Evolutionary conservation across 23 tunicate species (phyloP).

Genomic region (Corella eumyota): DNA sequence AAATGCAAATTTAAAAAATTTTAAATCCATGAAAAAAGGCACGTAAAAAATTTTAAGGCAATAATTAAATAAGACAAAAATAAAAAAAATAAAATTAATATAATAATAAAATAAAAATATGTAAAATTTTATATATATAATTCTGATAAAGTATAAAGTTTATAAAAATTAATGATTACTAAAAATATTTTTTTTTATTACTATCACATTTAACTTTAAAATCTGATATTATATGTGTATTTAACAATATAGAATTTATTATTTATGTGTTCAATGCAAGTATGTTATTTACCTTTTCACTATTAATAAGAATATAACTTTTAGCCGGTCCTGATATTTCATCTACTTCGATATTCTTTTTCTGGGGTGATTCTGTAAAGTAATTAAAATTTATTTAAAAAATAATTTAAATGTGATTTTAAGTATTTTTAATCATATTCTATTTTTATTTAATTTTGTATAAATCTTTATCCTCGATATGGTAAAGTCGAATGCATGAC

Average conservation of each 20-base stretch:
- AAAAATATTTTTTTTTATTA: too few relatives aligned
- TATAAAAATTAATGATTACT: too few relatives aligned
- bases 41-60: neutral
- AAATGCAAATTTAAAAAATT: neutral
- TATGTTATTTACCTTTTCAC: constrained; percentile 30
- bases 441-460: too few relatives aligned
- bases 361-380: neutral
- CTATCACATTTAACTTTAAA: too few relatives aligned
- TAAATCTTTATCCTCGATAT: too few relatives aligned
- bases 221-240: too few relatives aligned
- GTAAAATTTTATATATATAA: neutral
- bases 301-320: constrained; percentile 27
- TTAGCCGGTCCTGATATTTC: constrained; percentile 17
- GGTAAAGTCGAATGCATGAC: too few relatives aligned
- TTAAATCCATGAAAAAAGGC: neutral
- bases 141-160: neutral
- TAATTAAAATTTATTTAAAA: neutral
- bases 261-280: constrained; percentile 1
- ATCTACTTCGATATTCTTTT: neutral
- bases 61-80: neutral
- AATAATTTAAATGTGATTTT: neutral
- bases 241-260: too few relatives aligned
- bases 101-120: neutral
- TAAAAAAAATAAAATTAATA: neutral
- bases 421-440: too few relatives aligned